These are phyloP conservation scores for Corythaeola cristata DNA, from an alignment of 2,113 vertebrate genomes.

Conservation along the genomic window DNA sequence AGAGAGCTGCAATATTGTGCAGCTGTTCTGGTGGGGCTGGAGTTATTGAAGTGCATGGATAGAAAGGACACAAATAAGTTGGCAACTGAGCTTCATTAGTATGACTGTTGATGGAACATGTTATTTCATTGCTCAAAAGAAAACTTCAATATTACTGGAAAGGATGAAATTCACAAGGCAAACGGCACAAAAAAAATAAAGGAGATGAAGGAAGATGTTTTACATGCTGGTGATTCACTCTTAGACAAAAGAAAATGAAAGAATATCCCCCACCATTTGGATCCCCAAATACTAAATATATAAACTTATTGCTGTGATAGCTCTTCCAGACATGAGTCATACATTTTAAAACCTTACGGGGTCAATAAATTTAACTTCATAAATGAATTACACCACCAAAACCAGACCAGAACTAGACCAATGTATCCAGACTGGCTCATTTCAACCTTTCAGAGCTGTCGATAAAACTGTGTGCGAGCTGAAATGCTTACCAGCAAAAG, in stretches of 20 bases:
- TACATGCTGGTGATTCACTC: slow-evolving; percentile 15
- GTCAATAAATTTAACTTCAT: slow-evolving; percentile 28
- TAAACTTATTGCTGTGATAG: slow-evolving; percentile 10
- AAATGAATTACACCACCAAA: slow-evolving; percentile 51
- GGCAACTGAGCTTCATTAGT: not conserved
- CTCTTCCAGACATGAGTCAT: slow-evolving; percentile 64
- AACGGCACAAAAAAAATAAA: not conserved
- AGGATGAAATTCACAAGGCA: not conserved
- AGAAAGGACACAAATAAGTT: not conserved
- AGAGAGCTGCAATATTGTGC: not conserved
- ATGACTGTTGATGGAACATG: slow-evolving; percentile 27
- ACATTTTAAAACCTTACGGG: slow-evolving; percentile 42
- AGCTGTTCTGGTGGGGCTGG: not conserved
- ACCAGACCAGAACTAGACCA: slow-evolving; percentile 46
- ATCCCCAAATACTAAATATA: slow-evolving; percentile 8
- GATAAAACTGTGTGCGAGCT: slow-evolving; percentile 8
- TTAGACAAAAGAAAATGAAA: slow-evolving; percentile 44
- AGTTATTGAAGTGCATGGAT: not conserved
- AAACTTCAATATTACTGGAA: not conserved
- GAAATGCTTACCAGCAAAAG: slow-evolving; percentile 50
- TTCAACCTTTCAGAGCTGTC: slow-evolving; percentile 41
- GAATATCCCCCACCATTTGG: not conserved
- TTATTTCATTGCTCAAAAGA: slow-evolving; percentile 30
- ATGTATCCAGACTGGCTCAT: not conserved
- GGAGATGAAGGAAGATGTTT: not conserved